phyloP scores from a whole-genome alignment of 1,140 invertebrate genomes.

The Subanguina moxae region DNA sequence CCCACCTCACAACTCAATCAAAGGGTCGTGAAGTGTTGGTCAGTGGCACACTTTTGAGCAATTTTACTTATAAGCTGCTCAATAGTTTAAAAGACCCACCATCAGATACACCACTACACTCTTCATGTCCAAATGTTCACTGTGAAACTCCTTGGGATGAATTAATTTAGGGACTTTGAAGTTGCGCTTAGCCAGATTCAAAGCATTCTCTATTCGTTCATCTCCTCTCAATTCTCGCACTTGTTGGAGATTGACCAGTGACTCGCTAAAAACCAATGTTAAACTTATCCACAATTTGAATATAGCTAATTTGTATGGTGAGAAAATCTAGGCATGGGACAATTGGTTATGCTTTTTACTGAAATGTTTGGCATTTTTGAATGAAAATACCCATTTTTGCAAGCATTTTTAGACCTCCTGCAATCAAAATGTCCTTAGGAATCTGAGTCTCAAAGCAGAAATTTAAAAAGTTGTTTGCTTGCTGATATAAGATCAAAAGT shows the following conservation, averaged over 20 bases:
- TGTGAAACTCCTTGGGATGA: constrained; percentile 49
- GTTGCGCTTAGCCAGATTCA: constrained; percentile 44
- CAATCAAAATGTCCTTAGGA: background rate
- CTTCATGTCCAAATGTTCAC: constrained; percentile 53
- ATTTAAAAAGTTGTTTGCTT: too few species aligned
- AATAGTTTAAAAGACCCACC: too few species aligned
- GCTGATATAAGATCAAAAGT: too few species aligned
- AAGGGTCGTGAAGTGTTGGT: too few species aligned
- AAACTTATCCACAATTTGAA: too few species aligned
- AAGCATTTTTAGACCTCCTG: background rate
- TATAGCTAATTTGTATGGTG: too few species aligned
- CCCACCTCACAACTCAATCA: too few species aligned
- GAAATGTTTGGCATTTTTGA: too few species aligned
- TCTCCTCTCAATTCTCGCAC: constrained; percentile 48
- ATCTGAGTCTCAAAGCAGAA: too few species aligned
- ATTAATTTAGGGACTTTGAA: constrained; percentile 49
- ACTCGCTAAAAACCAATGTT: constrained; percentile 32
- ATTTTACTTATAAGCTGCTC: constrained; percentile 32
- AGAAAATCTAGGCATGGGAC: too few species aligned
- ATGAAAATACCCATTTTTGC: too few species aligned
- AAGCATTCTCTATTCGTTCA: constrained; percentile 52
- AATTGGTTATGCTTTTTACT: too few species aligned
- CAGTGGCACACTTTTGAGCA: background rate
- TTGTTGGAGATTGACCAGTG: constrained; percentile 44
- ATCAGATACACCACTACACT: constrained; percentile 53